phyloP scores from a whole-genome alignment of 2,888 invertebrate species.

The Ashinkailepas kermadecensis region DNA sequence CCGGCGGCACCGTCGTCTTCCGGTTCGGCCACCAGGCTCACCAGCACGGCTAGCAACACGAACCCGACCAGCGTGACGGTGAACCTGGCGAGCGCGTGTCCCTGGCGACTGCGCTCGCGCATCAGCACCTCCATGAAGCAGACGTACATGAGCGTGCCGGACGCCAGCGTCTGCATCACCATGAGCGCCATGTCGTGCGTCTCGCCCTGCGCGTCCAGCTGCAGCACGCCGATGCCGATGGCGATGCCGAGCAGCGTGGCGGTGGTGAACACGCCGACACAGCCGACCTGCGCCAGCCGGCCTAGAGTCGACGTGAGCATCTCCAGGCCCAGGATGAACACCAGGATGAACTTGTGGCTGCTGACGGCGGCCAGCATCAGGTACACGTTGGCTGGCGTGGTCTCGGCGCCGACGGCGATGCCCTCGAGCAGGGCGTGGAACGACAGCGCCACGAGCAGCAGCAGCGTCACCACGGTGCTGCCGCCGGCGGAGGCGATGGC shows the following conservation, averaged over 20 bases:
- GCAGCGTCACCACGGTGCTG: background rate
- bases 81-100: background rate
- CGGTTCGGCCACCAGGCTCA: conserved; percentile 3
- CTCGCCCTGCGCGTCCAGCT: background rate
- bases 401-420: conserved; percentile 68
- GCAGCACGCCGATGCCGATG: background rate
- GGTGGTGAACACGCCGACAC: conserved; percentile 29
- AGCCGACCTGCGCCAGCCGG: background rate
- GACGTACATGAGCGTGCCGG: conserved; percentile 87
- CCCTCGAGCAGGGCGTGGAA: conserved; percentile 44
- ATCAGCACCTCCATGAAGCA: conserved; percentile 71
- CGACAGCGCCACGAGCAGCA: conserved; percentile 7
- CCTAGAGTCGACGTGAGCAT: conserved; percentile 50
- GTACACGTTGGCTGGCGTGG: conserved; percentile 59
- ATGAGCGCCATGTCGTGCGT: background rate
- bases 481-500: background rate
- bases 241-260: conserved; percentile 29
- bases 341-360: conserved; percentile 77
- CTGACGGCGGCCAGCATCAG: conserved; percentile 78
- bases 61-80: background rate
- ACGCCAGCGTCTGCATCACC: conserved; percentile 69
- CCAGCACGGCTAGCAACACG: background rate
- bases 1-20: background rate
- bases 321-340: conserved; percentile 80
- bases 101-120: background rate